A percentile compares a stretch with the other conserved stretches of the same genome.
These are phyloP conservation scores for Eretmocerus hayati DNA, from an alignment of 2,888 invertebrate genomes.

Conservation along the genomic window DNA sequence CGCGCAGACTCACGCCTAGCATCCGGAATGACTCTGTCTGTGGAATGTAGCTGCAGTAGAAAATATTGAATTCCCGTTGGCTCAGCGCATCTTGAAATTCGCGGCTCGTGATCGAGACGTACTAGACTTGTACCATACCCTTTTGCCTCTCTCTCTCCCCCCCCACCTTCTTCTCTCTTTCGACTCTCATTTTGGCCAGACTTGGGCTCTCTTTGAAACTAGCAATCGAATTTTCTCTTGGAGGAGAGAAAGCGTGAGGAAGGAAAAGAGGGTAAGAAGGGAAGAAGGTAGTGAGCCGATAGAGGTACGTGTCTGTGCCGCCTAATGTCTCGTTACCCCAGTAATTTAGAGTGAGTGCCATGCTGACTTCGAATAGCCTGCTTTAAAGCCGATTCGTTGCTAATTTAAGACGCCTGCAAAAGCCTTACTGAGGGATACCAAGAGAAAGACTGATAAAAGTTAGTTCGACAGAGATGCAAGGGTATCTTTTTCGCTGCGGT, in stretches of 20 bases:
- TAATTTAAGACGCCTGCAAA: slow-evolving; percentile 24
- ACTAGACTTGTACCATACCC: no score
- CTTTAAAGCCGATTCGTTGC: slow-evolving; percentile 30
- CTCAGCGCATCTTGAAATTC: slow-evolving; percentile 21
- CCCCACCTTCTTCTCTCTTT: not conserved
- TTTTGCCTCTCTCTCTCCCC: not conserved
- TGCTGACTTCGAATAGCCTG: slow-evolving; percentile 31
- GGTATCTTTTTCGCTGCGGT: no score
- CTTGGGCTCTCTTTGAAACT: not conserved
- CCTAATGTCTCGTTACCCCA: slow-evolving; percentile 32
- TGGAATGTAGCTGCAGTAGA: no score
- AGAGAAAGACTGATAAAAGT: no score
- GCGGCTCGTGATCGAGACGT: slow-evolving; percentile 14
- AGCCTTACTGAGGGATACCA: not conserved
- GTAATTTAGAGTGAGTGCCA: slow-evolving; percentile 29
- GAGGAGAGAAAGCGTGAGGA: no score
- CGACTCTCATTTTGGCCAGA: slow-evolving; percentile 1
- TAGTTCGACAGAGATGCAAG: no score
- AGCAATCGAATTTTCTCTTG: no score
- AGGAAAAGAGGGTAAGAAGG: no score
- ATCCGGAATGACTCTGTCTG: slow-evolving; percentile 3
- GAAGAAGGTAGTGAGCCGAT: slow-evolving; percentile 8
- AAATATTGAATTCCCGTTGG: slow-evolving; percentile 24
- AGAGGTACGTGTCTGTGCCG: slow-evolving; percentile 32
- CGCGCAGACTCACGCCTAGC: no score